A percentile compares a stretch with the other conserved stretches of the same genome.
Conservation (phyloP, 2,797 vertebrate species). For the Cossypha niveicapilla region DNA sequence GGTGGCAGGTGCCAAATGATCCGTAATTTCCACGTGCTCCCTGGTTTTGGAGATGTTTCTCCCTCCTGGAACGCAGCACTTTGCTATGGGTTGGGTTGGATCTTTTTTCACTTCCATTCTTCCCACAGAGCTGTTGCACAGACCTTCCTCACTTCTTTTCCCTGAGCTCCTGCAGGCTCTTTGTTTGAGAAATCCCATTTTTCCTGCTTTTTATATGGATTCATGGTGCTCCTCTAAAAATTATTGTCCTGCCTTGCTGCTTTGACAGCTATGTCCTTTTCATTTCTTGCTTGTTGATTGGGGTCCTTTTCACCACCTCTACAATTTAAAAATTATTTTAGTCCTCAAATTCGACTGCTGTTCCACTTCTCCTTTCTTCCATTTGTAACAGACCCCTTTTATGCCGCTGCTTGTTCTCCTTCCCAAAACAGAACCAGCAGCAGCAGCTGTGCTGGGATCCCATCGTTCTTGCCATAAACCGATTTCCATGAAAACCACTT, state of each 20-base stretch:
- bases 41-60: rapidly evolving
- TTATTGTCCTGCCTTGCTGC: not conserved
- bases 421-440: not conserved
- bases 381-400: not conserved
- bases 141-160: not conserved
- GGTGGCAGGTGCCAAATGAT: not conserved
- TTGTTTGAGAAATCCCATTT: not conserved
- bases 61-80: not conserved
- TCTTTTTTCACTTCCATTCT: not conserved
- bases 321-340: rapidly evolving
- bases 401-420: not conserved
- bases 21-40: rapidly evolving
- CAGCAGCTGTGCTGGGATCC: not conserved
- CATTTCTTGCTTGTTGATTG: not conserved
- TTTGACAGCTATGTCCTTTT: not conserved
- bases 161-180: not conserved
- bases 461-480: not conserved
- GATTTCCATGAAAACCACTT: not conserved
- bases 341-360: not conserved
- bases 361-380: not conserved
- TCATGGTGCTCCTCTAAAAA: not conserved
- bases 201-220: not conserved
- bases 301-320: not conserved
- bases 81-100: not conserved
- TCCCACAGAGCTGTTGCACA: not conserved